Conservation (phyloP, 2,797 vertebrate species). For the Cygnus olor region DNA sequence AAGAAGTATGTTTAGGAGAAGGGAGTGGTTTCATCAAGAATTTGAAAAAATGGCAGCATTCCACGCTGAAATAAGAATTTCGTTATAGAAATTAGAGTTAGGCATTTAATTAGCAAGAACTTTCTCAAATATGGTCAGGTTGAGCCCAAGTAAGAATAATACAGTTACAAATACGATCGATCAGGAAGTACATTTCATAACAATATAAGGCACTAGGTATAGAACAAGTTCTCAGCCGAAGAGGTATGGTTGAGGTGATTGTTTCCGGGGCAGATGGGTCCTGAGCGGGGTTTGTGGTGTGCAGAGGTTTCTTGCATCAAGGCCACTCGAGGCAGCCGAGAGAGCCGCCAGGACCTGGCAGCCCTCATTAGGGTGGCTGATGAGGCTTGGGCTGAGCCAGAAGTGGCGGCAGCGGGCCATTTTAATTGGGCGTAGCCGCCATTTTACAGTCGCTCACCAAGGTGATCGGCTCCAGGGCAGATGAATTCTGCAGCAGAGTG, state of each 20-base stretch:
- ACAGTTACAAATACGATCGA: background rate
- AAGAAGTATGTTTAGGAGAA: background rate
- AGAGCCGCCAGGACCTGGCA: too few species aligned
- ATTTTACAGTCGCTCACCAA: too few species aligned
- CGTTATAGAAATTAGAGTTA: background rate
- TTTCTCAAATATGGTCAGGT: background rate
- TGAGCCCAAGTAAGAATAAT: background rate
- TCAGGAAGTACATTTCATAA: background rate
- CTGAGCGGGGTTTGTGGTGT: too few species aligned
- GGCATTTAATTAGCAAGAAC: background rate
- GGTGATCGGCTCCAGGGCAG: too few species aligned
- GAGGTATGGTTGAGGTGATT: background rate
- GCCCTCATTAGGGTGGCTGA: too few species aligned
- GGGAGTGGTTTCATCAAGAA: background rate
- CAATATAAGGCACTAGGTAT: background rate
- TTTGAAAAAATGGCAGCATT: background rate
- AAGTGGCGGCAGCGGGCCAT: too few species aligned
- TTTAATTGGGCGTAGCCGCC: too few species aligned
- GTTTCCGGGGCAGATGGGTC: too few species aligned
- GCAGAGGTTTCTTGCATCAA: too few species aligned
- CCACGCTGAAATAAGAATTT: background rate
- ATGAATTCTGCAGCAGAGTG: too few species aligned
- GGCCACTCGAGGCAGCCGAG: too few species aligned
- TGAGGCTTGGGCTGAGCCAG: too few species aligned
- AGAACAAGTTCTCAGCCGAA: background rate